A percentile compares a stretch with the other conserved stretches of the same genome.
Evolutionary conservation across 2,113 vertebrate species (phyloP).

Genomic region (Mola mola): DNA sequence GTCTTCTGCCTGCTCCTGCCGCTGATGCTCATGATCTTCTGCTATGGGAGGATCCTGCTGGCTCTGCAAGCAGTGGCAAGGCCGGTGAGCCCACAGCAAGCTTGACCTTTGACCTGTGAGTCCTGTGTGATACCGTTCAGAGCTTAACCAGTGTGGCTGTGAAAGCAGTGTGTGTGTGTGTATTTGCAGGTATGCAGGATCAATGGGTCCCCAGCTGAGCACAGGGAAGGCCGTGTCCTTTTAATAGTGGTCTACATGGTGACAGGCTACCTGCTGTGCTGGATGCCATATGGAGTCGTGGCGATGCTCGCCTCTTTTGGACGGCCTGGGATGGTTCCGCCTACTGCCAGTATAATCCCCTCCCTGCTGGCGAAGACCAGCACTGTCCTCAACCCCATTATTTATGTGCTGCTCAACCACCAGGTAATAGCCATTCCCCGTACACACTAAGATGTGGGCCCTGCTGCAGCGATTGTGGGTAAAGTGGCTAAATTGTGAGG

Average conservation of each 20-base stretch:
- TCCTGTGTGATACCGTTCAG: background rate
- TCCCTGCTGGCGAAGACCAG: constrained; percentile 64
- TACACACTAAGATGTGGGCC: too few relatives aligned
- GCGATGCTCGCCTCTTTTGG: constrained; percentile 60
- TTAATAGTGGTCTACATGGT: constrained; percentile 63
- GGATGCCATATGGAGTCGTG: constrained; percentile 60
- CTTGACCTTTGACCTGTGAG: constrained; percentile 36
- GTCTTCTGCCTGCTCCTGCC: constrained; percentile 63
- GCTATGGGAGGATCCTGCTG: constrained; percentile 63
- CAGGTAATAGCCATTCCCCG: constrained; percentile 50
- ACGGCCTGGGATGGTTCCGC: constrained; percentile 22
- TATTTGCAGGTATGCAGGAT: constrained; percentile 28
- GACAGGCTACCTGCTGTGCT: constrained; percentile 62
- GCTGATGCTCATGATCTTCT: constrained; percentile 61
- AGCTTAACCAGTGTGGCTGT: too few relatives aligned
- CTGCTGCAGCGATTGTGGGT: too few relatives aligned
- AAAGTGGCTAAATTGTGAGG: too few relatives aligned
- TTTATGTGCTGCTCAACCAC: constrained; percentile 60
- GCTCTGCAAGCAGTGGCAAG: constrained; percentile 26
- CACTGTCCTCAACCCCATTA: constrained; percentile 60
- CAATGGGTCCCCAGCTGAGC: constrained; percentile 19
- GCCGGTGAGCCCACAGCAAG: constrained; percentile 20
- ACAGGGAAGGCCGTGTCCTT: constrained; percentile 40
- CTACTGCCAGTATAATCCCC: constrained; percentile 44
- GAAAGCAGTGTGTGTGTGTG: too few relatives aligned